Evolutionary conservation across 1,140 invertebrate genomes (phyloP).

Genomic region (Kradibia gibbosae): DNA sequence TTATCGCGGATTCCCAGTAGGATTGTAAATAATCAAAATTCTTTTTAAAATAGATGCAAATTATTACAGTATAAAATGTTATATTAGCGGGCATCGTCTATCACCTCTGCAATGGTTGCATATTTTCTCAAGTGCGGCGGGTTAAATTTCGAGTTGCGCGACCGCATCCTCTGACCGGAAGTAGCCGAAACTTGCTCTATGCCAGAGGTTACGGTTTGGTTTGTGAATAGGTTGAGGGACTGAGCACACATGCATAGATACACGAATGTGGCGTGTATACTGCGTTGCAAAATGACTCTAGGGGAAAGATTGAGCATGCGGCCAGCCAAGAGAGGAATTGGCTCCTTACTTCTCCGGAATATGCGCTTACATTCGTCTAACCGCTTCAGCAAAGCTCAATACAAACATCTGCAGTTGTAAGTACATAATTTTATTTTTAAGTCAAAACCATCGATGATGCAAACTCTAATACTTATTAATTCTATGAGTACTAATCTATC

Average conservation of each 20-base stretch:
- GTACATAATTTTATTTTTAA: background rate
- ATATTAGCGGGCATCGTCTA: too few species aligned
- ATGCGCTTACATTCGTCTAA: constrained; percentile 59
- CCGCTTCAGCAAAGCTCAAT: constrained; percentile 57
- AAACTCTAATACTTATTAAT: constrained; percentile 29
- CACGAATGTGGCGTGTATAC: background rate
- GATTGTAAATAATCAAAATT: too few species aligned
- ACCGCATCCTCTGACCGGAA: background rate
- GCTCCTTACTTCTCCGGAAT: constrained; percentile 28
- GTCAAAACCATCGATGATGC: constrained; percentile 8
- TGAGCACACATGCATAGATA: background rate
- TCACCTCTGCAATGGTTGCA: too few species aligned
- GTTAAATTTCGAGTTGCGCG: background rate
- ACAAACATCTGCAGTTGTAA: constrained; percentile 56
- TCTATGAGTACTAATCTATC: constrained; percentile 12
- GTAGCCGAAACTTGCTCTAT: background rate
- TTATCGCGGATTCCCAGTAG: too few species aligned
- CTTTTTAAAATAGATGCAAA: too few species aligned
- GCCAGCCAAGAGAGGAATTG: background rate
- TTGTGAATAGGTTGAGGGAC: background rate
- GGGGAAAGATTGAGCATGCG: background rate
- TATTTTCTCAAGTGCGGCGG: background rate
- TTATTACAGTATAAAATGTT: too few species aligned
- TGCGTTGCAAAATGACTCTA: background rate
- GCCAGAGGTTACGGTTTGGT: too few species aligned